Conservation (phyloP, 2,797 vertebrate species). For the Coreius guichenoti region DNA sequence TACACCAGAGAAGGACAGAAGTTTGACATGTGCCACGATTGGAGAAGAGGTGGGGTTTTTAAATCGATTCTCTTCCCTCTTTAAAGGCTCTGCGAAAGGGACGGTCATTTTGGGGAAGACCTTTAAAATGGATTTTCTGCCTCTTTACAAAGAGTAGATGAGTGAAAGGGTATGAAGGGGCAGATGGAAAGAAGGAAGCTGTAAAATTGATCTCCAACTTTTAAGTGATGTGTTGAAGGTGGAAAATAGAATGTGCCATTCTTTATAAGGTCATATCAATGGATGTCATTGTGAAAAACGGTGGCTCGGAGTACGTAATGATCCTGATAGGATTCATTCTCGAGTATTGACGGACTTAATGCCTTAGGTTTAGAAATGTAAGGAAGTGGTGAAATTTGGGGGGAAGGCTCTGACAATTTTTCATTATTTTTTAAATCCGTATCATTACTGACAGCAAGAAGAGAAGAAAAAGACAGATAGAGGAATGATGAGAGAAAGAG, state of each 20-base stretch:
- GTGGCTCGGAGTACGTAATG: not conserved
- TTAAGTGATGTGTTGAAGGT: conserved; percentile 41
- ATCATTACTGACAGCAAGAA: conserved; percentile 13
- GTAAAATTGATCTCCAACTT: conserved; percentile 53
- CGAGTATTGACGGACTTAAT: conserved; percentile 4
- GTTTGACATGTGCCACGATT: conserved; percentile 51
- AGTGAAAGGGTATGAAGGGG: conserved; percentile 55
- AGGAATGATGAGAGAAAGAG: conserved; percentile 12
- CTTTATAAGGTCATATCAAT: conserved; percentile 48
- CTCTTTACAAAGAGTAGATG: conserved; percentile 66
- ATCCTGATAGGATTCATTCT: conserved; percentile 31
- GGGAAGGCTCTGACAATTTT: not conserved
- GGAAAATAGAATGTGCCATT: conserved; percentile 51
- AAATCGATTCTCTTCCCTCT: conserved; percentile 70
- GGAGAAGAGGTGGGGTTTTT: conserved; percentile 62
- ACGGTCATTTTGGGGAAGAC: conserved; percentile 67
- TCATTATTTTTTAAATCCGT: not conserved
- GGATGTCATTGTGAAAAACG: conserved; percentile 16
- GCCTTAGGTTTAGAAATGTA: conserved; percentile 6
- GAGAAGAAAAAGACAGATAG: not conserved
- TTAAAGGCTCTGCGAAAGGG: conserved; percentile 52
- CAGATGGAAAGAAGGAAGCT: conserved; percentile 61
- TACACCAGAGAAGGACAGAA: conserved; percentile 28
- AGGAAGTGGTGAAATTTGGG: conserved; percentile 18
- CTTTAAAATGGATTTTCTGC: conserved; percentile 80